Percentiles rank a stretch among this genome's conserved stretches.
phyloP scores from a whole-genome alignment of 2,113 vertebrate species.

The Bos taurus region DNA sequence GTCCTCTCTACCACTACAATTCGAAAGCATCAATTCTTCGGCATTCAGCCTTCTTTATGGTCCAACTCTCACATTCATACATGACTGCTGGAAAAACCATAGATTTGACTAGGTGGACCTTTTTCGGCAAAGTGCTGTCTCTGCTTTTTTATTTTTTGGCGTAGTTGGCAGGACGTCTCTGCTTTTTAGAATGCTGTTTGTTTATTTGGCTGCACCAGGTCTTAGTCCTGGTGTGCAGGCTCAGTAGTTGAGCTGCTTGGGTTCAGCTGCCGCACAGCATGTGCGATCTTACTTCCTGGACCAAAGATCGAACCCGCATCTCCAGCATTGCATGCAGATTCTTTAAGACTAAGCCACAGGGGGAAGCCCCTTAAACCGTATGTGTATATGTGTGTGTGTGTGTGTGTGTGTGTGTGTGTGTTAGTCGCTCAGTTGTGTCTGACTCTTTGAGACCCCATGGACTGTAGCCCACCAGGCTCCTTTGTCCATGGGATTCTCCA shows the following conservation, averaged over 20 bases:
- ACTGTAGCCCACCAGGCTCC: too few relatives aligned
- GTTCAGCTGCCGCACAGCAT: neutral
- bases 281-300: neutral
- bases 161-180: neutral
- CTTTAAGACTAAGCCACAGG: neutral
- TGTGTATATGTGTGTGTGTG: neutral
- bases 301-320: fast-evolving
- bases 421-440: fast-evolving
- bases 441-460: too few relatives aligned
- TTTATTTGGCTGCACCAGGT: neutral
- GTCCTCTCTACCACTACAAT: neutral
- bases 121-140: neutral
- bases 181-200: neutral
- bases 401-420: too few relatives aligned
- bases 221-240: neutral
- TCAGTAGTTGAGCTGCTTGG: neutral
- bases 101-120: neutral
- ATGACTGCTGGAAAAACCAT: neutral
- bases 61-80: neutral
- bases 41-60: neutral
- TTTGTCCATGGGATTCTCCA: too few relatives aligned
- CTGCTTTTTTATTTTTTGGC: neutral
- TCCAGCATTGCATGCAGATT: neutral
- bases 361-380: neutral
- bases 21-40: fast-evolving